Base-by-base conservation (phyloP, 2,797 vertebrate genomes). In the Scarus forsteni region DNA sequence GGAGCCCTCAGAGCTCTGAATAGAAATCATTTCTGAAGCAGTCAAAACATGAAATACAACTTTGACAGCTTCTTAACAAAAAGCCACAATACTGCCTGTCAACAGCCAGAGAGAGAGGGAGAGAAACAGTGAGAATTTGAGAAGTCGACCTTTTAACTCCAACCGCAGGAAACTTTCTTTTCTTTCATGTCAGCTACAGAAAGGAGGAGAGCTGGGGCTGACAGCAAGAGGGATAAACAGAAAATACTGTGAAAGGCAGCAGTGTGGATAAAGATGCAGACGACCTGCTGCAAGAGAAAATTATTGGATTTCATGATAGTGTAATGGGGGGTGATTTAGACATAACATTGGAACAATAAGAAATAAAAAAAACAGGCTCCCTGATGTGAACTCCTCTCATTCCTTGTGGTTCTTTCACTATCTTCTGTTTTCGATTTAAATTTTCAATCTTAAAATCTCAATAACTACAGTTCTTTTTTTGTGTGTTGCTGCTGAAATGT, bases 11-110 rank as follows among this genome's bases (percentile, higher is more conserved):
- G 19, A 54, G 49, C 54, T 55, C 34, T 66, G 45, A 72, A 73
- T 7, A 53, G 34, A 65, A 52, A 56, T 46, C 3, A 45, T n/a
- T 52, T 9, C 34, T 40, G 8, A 68, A 60, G 53, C 43, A 60
- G 61, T 69, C 66, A 71, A 76, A 80, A 67, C 27, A 63, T 60
- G 49, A 75, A 68, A 61, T 43, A n/a, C 8, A 51, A 48, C 15
- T 57, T 55, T 76, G 76, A 82, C 76, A 80, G 69, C 50, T 83
- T 71, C 68, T 75, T 71, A 46, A 48, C 35, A 75, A 61, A 71
- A 66, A 70, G 60, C 48, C 65, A 52, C 60, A 72, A 54, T 46
- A 15, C 56, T 3, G 52, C 38, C 48, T 14, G 66, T 63, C 48
- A 19, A 51, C 48, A 16, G 54, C 12, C 11, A 55, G 43, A 13